phyloP scores from a whole-genome alignment of 2,797 vertebrate species.

The Setipinna tenuifilis region DNA sequence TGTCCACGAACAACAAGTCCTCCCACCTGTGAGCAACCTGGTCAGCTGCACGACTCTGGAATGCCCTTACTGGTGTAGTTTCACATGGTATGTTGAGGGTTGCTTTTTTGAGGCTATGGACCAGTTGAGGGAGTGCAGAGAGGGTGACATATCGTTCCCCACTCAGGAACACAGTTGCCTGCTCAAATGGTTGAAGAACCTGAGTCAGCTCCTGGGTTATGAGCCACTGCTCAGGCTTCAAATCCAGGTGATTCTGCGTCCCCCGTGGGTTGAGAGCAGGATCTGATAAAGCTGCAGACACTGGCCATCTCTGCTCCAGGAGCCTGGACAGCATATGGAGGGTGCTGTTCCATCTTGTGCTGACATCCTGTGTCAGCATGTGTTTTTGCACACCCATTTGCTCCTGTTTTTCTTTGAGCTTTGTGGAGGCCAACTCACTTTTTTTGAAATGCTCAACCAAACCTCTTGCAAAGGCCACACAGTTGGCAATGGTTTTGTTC shows the following conservation, averaged over 20 bases:
- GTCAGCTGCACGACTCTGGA: conserved; percentile 37
- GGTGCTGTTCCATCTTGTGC: conserved; percentile 34
- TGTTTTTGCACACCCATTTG: conserved; percentile 29
- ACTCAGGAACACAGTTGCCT: conserved; percentile 48
- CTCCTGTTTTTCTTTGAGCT: conserved; percentile 43
- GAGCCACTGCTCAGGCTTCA: conserved; percentile 55
- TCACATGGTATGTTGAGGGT: conserved; percentile 41
- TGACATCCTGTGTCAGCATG: conserved; percentile 47
- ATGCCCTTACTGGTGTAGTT: conserved; percentile 41
- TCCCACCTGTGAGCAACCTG: conserved; percentile 46
- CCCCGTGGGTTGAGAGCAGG: conserved; percentile 44
- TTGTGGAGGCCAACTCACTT: conserved; percentile 43
- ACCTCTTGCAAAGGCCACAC: conserved; percentile 32
- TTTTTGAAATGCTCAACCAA: conserved; percentile 44
- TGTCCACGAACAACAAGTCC: conserved; percentile 25
- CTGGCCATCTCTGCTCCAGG: conserved; percentile 53
- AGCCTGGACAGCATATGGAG: conserved; percentile 40
- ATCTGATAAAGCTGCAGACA: conserved; percentile 42
- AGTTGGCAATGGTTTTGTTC: conserved; percentile 29
- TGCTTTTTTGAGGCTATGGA: conserved; percentile 37
- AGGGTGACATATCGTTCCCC: conserved; percentile 44
- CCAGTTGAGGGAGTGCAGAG: conserved; percentile 49
- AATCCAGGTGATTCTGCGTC: conserved; percentile 50
- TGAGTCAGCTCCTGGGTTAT: conserved; percentile 43
- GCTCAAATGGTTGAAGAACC: conserved; percentile 47